Evolutionary conservation across 2,797 vertebrate species (phyloP).

Genomic region (Lophotriccus pileatus): DNA sequence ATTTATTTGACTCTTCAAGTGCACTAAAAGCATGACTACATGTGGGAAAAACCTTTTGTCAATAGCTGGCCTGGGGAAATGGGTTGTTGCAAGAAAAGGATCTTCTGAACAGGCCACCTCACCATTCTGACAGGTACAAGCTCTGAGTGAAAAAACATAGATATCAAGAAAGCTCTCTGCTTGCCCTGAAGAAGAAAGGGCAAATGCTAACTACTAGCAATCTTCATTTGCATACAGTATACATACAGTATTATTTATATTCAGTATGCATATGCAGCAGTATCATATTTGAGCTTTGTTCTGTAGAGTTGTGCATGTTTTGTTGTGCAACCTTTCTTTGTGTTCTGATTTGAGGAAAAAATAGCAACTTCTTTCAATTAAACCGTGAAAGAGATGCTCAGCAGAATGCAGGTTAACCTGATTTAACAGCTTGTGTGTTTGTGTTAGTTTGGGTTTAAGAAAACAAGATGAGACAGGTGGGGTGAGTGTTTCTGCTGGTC

Average conservation of each 20-base stretch:
- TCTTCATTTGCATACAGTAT: neutral
- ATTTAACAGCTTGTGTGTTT: neutral
- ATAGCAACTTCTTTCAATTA: neutral
- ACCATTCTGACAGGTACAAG: neutral
- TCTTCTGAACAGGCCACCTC: neutral
- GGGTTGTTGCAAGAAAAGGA: neutral
- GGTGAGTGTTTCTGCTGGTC: neutral
- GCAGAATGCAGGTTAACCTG: neutral
- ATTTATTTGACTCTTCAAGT: neutral
- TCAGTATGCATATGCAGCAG: neutral
- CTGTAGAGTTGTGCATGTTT: neutral
- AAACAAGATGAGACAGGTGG: neutral
- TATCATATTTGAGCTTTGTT: neutral
- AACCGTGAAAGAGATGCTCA: neutral
- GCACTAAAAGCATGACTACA: neutral
- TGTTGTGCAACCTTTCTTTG: neutral
- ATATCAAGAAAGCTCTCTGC: neutral
- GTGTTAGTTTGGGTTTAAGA: neutral
- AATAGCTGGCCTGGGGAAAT: neutral
- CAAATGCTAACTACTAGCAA: neutral
- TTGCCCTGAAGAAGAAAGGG: neutral
- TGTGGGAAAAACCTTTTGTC: neutral
- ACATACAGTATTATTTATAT: neutral
- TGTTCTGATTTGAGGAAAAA: neutral
- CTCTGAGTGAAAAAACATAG: neutral